A percentile compares a stretch with the other conserved stretches of the same genome.
phyloP scores from a whole-genome alignment of 2,888 invertebrate genomes.

The Creontiades dilutus region DNA sequence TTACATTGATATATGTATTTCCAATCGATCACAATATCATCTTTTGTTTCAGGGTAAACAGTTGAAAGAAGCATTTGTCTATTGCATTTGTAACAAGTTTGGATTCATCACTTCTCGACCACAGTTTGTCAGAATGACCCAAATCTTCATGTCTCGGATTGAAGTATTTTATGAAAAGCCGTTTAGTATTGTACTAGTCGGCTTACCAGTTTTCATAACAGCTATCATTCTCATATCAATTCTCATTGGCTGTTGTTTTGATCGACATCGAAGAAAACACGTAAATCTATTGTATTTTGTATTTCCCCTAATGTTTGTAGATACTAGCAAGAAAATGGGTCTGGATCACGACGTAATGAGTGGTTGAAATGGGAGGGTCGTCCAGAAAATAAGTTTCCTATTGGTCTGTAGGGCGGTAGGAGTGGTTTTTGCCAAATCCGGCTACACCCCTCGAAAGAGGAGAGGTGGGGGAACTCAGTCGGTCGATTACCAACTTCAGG shows the following conservation, averaged over 20 bases:
- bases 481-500: too few species aligned
- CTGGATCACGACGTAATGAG: too few species aligned
- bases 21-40: too few species aligned
- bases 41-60: neutral
- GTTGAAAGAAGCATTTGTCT: neutral
- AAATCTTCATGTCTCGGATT: neutral
- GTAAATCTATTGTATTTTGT: neutral
- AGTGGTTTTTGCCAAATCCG: too few species aligned
- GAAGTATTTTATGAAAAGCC: neutral
- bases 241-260: neutral
- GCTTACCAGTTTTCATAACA: neutral
- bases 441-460: too few species aligned
- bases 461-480: too few species aligned
- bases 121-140: neutral
- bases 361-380: too few species aligned
- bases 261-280: neutral
- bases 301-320: too few species aligned
- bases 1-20: too few species aligned
- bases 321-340: too few species aligned
- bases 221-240: neutral
- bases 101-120: neutral
- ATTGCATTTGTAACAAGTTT: neutral
- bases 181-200: neutral
- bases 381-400: too few species aligned
- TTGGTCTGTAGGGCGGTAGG: too few species aligned